A percentile compares a stretch with the other conserved stretches of the same genome.
Evolutionary conservation across 1,140 invertebrate genomes (phyloP).

Genomic region (Drosophila hydei): DNA sequence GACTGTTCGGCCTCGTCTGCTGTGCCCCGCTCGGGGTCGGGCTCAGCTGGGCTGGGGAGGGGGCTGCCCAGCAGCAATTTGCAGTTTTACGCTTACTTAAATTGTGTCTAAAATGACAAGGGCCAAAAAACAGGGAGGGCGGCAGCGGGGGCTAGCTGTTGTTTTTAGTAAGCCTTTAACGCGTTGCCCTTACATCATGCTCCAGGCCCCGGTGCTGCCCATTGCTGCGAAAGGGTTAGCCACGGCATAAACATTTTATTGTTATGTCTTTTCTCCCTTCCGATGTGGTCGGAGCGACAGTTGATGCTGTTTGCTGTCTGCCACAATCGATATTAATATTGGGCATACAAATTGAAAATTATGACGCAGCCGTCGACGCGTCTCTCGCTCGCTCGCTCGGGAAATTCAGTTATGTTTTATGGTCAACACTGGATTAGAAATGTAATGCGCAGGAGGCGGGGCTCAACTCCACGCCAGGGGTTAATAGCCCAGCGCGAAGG

Average conservation of each 20-base stretch:
- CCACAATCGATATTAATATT: constrained; percentile 78
- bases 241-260: constrained; percentile 73
- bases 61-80: constrained; percentile 69
- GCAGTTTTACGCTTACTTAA: constrained; percentile 82
- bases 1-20: neutral
- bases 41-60: too few species aligned
- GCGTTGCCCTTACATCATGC: neutral
- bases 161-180: constrained; percentile 14
- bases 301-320: constrained; percentile 60
- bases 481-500: constrained; percentile 2
- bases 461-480: constrained; percentile 31
- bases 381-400: too few species aligned
- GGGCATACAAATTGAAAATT: constrained; percentile 77
- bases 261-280: constrained; percentile 59
- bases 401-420: constrained; percentile 50
- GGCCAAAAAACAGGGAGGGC: constrained; percentile 28
- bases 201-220: neutral
- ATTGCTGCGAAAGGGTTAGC: constrained; percentile 29
- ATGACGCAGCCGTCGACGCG: constrained; percentile 36
- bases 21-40: neutral
- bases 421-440: constrained; percentile 43
- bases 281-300: constrained; percentile 26
- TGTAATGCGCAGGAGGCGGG: constrained; percentile 36
- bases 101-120: constrained; percentile 79
- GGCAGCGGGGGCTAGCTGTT: constrained; percentile 30